Evolutionary conservation across 2,888 invertebrate species (phyloP), one percentile per base, ranked within the genome.

Genomic region (Mechanitis mazaeus): DNA sequence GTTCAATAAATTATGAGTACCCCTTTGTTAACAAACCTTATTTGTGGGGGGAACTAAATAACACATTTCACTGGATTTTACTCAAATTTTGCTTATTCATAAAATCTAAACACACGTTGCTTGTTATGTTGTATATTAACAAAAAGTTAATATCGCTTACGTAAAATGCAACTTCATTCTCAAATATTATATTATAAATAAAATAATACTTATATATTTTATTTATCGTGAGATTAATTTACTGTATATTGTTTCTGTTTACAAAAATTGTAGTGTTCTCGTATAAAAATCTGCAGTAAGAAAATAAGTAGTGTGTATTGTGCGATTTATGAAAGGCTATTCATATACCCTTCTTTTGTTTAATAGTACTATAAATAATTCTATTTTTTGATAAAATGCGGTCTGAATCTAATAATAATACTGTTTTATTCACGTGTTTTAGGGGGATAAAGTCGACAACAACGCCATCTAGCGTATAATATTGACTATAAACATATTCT

Each of bases 21-120:
- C 80, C 80, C 77, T 75, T 75, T 71, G 79, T 78, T 83, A 83
- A 84, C 80, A 80, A 80, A 81, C 71, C 70, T 76, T 80, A 81
- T 84, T 85, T 84, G 79, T 82, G 77, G 76, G 71, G 67, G 56
- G 31, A 11, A 12, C 5, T 9, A 6, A 45, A 31, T 33, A 45
- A 47, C 9, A 57, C 9, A 46, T 33, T 56, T 20, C 12, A 7
- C 3, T 5, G 6, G 20, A 20, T 20, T 20, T 20, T 20, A 20
- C 20, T 20, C 20, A 20, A 20, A 20, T 20, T 20, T 20, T 20
- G 20, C 20, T 20, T 20, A 33, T 54, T n/a, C 12, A 2, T 4
- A 54, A 61, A 45, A 54, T 54, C 7, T 9, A 42, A 42, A 9
- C 9, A 42, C 42, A 42, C 9, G 1, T 42, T 3, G 6, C 3